These are phyloP conservation scores for Ormyrus labotus DNA, from an alignment of 2,888 invertebrate species.

Conservation along the genomic window DNA sequence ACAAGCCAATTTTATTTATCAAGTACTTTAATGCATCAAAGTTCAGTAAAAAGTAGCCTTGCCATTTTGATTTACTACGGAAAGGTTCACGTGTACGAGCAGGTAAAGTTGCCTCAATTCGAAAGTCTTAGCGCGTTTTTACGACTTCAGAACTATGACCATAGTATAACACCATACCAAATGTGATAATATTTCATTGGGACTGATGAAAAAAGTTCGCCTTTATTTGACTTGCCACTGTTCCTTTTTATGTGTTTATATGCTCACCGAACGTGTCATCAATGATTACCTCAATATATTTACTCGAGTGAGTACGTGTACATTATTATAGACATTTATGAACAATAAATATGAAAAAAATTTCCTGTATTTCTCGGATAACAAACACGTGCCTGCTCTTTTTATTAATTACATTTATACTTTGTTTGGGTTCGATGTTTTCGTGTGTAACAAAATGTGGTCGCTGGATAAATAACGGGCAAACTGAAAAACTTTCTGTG, in stretches of 20 bases:
- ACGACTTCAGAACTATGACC: neutral
- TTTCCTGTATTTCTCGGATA: neutral
- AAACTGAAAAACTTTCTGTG: too few relatives aligned
- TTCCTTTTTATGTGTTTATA: neutral
- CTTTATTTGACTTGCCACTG: slow-evolving; percentile 13
- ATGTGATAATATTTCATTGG: slow-evolving; percentile 46
- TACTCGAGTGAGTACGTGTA: too few relatives aligned
- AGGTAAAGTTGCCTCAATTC: neutral
- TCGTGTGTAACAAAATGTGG: neutral
- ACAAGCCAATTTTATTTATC: neutral
- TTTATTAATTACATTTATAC: slow-evolving; percentile 3
- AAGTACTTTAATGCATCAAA: neutral
- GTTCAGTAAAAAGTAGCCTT: too few relatives aligned
- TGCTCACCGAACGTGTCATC: neutral
- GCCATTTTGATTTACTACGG: neutral
- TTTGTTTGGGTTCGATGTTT: neutral
- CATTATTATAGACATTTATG: slow-evolving; percentile 1
- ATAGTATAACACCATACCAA: neutral
- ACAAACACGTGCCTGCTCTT: neutral
- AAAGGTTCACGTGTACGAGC: neutral
- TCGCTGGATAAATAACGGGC: too few relatives aligned
- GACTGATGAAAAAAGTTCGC: slow-evolving; percentile 42
- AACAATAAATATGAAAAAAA: neutral
- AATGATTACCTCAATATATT: too few relatives aligned
- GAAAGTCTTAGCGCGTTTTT: slow-evolving; percentile 22